A percentile compares a stretch with the other conserved stretches of the same genome.
phyloP scores from a whole-genome alignment of 2,113 vertebrate genomes.

The Indri indri region DNA sequence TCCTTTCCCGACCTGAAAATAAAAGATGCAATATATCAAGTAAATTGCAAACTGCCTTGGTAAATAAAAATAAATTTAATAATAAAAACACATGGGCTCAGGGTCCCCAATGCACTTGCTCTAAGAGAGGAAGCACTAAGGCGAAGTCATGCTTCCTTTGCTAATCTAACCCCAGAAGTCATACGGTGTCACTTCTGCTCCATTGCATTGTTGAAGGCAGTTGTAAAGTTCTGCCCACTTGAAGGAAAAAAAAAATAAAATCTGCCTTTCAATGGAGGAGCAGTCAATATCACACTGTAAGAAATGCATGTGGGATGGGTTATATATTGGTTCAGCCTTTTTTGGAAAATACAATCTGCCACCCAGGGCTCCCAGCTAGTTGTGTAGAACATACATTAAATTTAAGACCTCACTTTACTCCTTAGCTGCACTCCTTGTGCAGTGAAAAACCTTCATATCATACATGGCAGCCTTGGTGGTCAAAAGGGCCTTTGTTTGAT shows the following conservation, averaged over 20 bases:
- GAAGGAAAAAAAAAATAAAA: background rate
- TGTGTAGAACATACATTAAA: background rate
- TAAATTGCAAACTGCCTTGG: background rate
- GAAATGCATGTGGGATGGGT: background rate
- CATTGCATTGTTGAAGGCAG: background rate
- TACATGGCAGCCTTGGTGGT: accelerated
- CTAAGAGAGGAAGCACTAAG: background rate
- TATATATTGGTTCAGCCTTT: background rate
- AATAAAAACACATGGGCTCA: background rate
- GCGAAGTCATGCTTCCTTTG: background rate
- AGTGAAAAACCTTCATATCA: background rate
- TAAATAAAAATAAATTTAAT: background rate
- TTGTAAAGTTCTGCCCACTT: background rate
- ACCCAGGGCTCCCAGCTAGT: accelerated
- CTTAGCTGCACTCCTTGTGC: background rate
- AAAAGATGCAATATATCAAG: background rate
- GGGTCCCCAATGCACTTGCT: background rate
- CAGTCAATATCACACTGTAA: background rate
- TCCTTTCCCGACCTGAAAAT: background rate
- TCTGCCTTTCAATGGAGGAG: background rate
- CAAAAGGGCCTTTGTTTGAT: background rate
- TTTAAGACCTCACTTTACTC: background rate
- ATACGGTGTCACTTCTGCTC: background rate
- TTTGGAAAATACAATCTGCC: background rate
- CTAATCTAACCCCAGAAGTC: background rate